phyloP scores from a whole-genome alignment of 2,113 vertebrate genomes.

The Heptranchias perlo region DNA sequence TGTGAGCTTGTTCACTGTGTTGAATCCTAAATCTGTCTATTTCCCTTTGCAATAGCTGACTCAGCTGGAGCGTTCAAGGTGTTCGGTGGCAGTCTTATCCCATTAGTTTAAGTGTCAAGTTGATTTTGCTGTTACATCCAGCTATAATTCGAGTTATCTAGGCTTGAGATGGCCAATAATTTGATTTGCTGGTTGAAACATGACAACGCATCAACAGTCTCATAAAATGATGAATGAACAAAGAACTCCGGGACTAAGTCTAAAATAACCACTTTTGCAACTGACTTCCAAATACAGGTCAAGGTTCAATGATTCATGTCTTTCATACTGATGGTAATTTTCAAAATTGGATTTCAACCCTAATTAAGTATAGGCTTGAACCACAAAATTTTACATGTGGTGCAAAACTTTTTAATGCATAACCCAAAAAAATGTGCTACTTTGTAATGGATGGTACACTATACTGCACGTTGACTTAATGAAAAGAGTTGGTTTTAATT shows the following conservation, averaged over 20 bases:
- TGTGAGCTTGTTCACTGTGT: background rate
- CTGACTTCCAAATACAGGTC: background rate
- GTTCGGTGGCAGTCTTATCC: background rate
- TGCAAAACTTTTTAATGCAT: background rate
- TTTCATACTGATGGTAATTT: background rate
- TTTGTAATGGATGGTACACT: background rate
- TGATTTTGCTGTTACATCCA: background rate
- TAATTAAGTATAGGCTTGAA: background rate
- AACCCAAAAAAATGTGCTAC: background rate
- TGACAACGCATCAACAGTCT: background rate
- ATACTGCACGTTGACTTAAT: background rate
- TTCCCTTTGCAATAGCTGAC: background rate
- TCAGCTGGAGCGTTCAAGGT: background rate
- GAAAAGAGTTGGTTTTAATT: background rate
- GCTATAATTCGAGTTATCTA: background rate
- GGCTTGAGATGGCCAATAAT: background rate
- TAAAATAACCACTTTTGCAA: background rate
- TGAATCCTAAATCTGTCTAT: background rate
- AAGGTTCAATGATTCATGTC: background rate
- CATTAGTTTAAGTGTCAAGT: background rate
- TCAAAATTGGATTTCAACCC: background rate
- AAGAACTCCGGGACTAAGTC: background rate
- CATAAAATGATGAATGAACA: background rate
- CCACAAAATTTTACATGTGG: background rate
- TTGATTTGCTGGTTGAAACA: background rate